Percentiles rank a stretch among this genome's conserved stretches.
These are phyloP conservation scores for Epinephelus coioides DNA, from an alignment of 2,797 vertebrate genomes.

Conservation along the genomic window DNA sequence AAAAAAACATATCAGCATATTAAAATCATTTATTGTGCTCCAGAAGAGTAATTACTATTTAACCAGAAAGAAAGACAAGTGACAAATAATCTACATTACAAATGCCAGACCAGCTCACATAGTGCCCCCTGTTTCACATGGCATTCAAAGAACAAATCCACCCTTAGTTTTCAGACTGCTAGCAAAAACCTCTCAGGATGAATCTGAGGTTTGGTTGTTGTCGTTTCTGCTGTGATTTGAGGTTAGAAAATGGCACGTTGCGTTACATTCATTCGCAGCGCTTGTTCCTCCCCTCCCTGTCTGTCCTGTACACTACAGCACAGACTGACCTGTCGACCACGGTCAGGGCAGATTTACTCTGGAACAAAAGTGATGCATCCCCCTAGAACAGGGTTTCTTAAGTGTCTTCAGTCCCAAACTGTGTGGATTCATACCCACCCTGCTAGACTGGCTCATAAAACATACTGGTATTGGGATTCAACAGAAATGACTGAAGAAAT, in stretches of 20 bases:
- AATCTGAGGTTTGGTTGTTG: constrained; percentile 71
- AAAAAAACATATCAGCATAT: constrained; percentile 83
- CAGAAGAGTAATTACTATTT: constrained; percentile 91
- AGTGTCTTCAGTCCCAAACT: constrained; percentile 51
- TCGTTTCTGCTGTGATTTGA: constrained; percentile 77
- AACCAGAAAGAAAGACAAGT: constrained; percentile 90
- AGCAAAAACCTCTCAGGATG: constrained; percentile 71
- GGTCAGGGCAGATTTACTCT: constrained; percentile 58
- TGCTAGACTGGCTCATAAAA: constrained; percentile 47
- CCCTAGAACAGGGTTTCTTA: constrained; percentile 68
- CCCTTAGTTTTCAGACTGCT: constrained; percentile 68
- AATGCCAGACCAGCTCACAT: constrained; percentile 84
- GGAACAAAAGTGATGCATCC: constrained; percentile 64
- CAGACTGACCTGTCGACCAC: constrained; percentile 42
- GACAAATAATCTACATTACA: constrained; percentile 90
- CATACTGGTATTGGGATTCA: constrained; percentile 47
- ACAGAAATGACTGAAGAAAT: constrained; percentile 61
- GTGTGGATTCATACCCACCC: constrained; percentile 44
- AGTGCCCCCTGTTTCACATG: constrained; percentile 70
- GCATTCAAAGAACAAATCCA: constrained; percentile 77
- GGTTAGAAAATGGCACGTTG: constrained; percentile 85
- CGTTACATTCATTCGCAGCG: constrained; percentile 86
- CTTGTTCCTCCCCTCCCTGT: constrained; percentile 52
- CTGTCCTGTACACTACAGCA: constrained; percentile 21
- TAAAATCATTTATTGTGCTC: constrained; percentile 92